Percentiles rank a stretch among this genome's conserved stretches.
Conservation (phyloP, 2,113 vertebrate genomes). For the Labeo rohita region DNA sequence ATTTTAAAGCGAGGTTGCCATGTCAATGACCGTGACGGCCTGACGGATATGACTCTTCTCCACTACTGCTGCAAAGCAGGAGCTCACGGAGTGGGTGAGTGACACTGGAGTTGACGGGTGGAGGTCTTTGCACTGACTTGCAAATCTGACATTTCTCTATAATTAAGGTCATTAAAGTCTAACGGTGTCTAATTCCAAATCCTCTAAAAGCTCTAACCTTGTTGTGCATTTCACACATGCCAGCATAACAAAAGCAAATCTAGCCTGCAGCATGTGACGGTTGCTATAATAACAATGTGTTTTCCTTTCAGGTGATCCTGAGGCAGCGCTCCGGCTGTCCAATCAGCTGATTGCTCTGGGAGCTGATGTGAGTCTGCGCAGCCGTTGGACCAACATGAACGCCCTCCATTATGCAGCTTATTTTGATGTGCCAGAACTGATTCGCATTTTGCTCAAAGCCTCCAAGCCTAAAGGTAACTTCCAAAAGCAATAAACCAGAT, state of each 20-base stretch:
- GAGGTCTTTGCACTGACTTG: background rate
- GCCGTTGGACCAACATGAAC: slow-evolving; percentile 96
- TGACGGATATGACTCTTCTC: slow-evolving; percentile 93
- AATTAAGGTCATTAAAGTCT: background rate
- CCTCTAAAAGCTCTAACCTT: background rate
- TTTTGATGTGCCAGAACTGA: slow-evolving; percentile 89
- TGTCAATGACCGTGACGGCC: slow-evolving; percentile 89
- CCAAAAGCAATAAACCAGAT: background rate
- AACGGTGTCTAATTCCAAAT: background rate
- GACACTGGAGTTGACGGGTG: background rate
- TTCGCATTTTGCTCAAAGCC: slow-evolving; percentile 84
- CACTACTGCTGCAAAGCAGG: slow-evolving; percentile 95
- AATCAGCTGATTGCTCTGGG: slow-evolving; percentile 84
- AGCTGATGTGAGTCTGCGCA: slow-evolving; percentile 86
- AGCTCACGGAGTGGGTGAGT: slow-evolving; percentile 89
- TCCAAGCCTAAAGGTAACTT: slow-evolving; percentile 82
- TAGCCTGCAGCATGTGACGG: background rate
- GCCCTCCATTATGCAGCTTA: slow-evolving; percentile 92
- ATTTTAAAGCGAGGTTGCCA: slow-evolving; percentile 92
- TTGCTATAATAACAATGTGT: slow-evolving; percentile 13
- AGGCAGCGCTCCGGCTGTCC: slow-evolving; percentile 83
- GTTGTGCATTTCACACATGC: background rate
- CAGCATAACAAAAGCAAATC: background rate
- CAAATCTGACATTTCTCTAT: slow-evolving; percentile 4
- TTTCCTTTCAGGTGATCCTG: slow-evolving; percentile 79